Conservation (phyloP, 1,140 invertebrate genomes). For the Papilio polyxenes region DNA sequence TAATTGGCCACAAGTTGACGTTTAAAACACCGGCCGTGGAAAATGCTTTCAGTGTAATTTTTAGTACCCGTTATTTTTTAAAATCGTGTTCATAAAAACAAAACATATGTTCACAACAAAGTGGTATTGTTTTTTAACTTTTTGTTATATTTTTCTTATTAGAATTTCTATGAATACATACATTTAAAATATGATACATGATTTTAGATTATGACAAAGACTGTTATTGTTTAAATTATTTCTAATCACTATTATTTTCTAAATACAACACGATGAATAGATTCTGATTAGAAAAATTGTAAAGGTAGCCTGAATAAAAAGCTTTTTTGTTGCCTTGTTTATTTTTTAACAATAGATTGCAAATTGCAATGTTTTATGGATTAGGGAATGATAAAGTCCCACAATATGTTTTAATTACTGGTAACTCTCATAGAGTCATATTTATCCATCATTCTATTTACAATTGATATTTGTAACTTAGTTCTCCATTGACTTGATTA, state of each 20-base stretch:
- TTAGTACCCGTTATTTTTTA: not conserved
- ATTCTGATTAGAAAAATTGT: not conserved
- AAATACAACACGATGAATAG: not conserved
- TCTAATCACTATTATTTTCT: not conserved
- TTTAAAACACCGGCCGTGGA: slow-evolving; percentile 38
- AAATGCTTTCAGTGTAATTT: not conserved
- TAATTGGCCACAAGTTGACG: slow-evolving; percentile 57
- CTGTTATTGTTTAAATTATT: not conserved
- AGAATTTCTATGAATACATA: too few relatives aligned
- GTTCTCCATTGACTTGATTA: too few relatives aligned
- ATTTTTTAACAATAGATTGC: not conserved
- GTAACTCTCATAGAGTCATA: not conserved
- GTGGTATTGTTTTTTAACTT: not conserved
- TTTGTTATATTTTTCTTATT: not conserved
- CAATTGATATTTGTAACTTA: not conserved
- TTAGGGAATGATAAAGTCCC: not conserved
- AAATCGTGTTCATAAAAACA: not conserved
- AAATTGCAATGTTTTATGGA: not conserved
- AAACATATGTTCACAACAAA: not conserved
- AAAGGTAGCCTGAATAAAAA: not conserved
- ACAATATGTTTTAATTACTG: not conserved
- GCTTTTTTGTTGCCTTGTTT: not conserved
- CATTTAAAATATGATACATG: too few relatives aligned
- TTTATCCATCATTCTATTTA: not conserved
- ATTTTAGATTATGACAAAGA: not conserved